A percentile compares a stretch with the other conserved stretches of the same genome.
phyloP scores from a whole-genome alignment of 1,140 invertebrate genomes.

The Hestina assimilis region DNA sequence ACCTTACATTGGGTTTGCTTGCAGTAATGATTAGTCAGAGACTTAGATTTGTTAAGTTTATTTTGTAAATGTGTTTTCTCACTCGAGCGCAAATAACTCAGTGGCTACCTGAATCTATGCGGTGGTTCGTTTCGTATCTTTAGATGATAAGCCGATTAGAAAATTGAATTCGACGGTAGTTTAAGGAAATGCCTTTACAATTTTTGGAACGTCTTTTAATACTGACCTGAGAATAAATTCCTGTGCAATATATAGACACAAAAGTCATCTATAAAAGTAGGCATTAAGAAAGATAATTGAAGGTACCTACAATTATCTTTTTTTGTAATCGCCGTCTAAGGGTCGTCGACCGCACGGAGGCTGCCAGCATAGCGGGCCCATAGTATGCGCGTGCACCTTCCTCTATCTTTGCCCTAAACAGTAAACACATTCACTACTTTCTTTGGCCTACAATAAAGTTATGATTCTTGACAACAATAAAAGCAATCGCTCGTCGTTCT shows the following conservation, averaged over 20 bases:
- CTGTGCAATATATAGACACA: no score
- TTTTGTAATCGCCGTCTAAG: constrained; percentile 57
- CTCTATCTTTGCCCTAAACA: constrained; percentile 40
- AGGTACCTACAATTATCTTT: constrained; percentile 58
- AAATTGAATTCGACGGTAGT: background rate
- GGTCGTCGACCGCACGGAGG: constrained; percentile 67
- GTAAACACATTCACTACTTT: constrained; percentile 41
- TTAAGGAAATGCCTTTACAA: no score
- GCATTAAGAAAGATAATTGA: no score
- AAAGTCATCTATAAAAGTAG: no score
- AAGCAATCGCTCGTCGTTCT: background rate
- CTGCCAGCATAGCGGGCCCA: constrained; percentile 59
- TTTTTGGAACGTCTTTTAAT: no score
- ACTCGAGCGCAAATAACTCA: constrained; percentile 40
- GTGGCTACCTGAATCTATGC: constrained; percentile 41
- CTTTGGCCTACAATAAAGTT: constrained; percentile 33
- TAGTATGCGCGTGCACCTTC: constrained; percentile 50
- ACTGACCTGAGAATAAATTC: no score
- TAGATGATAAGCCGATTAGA: background rate
- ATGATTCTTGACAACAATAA: background rate
- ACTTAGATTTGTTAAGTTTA: constrained; percentile 47
- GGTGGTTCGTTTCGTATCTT: constrained; percentile 22
- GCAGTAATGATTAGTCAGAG: constrained; percentile 35
- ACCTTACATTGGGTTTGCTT: constrained; percentile 34
- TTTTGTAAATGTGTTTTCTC: constrained; percentile 51